These are phyloP conservation scores for Pollimyrus isidori DNA, from an alignment of 2,113 vertebrate genomes.

Conservation along the genomic window DNA sequence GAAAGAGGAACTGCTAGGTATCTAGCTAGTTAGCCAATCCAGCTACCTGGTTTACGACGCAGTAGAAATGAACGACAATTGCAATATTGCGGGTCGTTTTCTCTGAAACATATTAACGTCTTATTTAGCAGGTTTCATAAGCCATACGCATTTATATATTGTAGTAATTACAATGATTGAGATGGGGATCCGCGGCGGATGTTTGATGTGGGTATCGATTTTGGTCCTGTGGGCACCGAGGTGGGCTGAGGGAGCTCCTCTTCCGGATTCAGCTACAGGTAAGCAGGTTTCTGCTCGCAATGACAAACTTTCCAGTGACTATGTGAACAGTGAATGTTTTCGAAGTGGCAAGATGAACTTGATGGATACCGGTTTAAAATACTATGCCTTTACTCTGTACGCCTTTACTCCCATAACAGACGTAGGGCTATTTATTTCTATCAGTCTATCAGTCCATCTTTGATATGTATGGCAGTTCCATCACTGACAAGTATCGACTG, in stretches of 20 bases:
- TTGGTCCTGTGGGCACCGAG: constrained; percentile 44
- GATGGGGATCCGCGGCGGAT: constrained; percentile 55
- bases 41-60: constrained; percentile 35
- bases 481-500: background rate
- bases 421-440: background rate
- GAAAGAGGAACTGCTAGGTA: background rate
- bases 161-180: constrained; percentile 18
- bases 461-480: background rate
- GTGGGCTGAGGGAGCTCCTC: constrained; percentile 51
- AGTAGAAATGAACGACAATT: background rate
- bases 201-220: constrained; percentile 48
- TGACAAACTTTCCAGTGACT: background rate
- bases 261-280: constrained; percentile 52
- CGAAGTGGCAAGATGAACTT: background rate
- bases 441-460: background rate
- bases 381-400: background rate
- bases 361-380: background rate
- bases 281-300: constrained; percentile 23
- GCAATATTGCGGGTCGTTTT: background rate
- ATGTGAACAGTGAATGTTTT: background rate
- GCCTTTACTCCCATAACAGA: background rate
- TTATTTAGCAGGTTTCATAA: background rate
- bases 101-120: background rate
- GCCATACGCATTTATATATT: background rate
- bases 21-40: constrained; percentile 42